Conservation (phyloP, 2,113 vertebrate species). For the Lanius collurio region DNA sequence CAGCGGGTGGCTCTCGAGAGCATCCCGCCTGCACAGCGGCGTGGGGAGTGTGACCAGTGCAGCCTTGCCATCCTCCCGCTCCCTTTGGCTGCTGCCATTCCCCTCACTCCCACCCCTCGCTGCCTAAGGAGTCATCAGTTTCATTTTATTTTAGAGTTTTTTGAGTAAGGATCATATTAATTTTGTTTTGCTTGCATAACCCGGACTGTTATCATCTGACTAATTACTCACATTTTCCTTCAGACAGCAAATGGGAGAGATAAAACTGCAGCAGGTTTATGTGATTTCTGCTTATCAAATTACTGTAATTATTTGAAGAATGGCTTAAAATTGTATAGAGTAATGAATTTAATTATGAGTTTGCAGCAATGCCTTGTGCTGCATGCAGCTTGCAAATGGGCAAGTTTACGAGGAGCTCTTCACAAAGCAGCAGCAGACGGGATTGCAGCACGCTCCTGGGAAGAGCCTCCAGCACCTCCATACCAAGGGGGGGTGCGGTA, state of each 20-base stretch:
- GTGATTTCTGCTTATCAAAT: slow-evolving; percentile 72
- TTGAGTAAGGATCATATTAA: slow-evolving; percentile 56
- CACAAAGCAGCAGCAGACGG: neutral
- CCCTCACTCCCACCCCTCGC: neutral
- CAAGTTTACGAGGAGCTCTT: neutral
- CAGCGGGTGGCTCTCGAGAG: neutral
- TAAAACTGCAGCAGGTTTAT: slow-evolving; percentile 70
- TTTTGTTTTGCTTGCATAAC: slow-evolving; percentile 71
- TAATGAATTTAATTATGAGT: slow-evolving; percentile 71
- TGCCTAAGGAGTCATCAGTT: neutral
- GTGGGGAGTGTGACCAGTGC: neutral
- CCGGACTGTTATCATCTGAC: slow-evolving; percentile 55
- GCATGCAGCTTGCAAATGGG: slow-evolving; percentile 34
- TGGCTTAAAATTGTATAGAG: slow-evolving; percentile 67
- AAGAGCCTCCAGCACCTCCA: neutral
- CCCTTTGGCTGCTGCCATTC: neutral
- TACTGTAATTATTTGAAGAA: slow-evolving; percentile 74
- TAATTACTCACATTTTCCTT: slow-evolving; percentile 70
- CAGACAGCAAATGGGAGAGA: slow-evolving; percentile 69
- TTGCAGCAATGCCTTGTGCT: slow-evolving; percentile 52
- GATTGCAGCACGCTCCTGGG: neutral
- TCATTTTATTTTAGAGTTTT: neutral
- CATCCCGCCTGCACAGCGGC: neutral
- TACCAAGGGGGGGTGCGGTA: neutral
- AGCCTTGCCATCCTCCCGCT: rapidly evolving